Conservation (phyloP, 2,113 vertebrate species). For the Scomber japonicus region DNA sequence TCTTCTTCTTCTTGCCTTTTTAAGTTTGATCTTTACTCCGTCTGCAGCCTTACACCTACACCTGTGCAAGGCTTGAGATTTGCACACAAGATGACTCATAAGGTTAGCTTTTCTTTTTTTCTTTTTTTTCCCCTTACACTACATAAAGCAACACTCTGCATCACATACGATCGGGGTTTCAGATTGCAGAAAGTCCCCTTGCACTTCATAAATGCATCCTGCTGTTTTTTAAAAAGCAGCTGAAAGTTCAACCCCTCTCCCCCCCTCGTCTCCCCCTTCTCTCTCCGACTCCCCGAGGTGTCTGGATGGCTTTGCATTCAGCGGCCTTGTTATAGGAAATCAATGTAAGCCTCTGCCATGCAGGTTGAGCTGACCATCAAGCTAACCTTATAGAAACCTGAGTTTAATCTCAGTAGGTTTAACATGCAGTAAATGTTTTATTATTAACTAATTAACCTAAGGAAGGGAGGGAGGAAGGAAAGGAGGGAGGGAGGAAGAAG, state of each 20-base stretch:
- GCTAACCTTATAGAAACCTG: too few relatives aligned
- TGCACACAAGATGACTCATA: constrained; percentile 28
- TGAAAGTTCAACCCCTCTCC: background rate
- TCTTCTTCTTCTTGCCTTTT: too few relatives aligned
- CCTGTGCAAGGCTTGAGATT: constrained; percentile 4
- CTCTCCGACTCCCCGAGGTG: background rate
- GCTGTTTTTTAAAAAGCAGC: constrained; percentile 21
- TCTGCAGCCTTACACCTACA: too few relatives aligned
- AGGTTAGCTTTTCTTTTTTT: background rate
- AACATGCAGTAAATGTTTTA: too few relatives aligned
- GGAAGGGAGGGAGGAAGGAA: too few relatives aligned
- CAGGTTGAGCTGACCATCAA: too few relatives aligned
- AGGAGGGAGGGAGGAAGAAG: too few relatives aligned
- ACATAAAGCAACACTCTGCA: background rate
- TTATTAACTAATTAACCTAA: too few relatives aligned
- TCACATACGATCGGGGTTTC: constrained; percentile 1
- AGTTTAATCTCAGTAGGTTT: too few relatives aligned
- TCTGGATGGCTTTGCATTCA: constrained; percentile 20
- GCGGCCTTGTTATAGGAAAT: constrained; percentile 45
- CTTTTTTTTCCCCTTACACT: background rate
- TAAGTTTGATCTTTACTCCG: constrained; percentile 22
- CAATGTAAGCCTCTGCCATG: too few relatives aligned
- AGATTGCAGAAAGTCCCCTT: background rate
- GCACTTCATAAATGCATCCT: background rate
- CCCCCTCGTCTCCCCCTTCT: too few relatives aligned